Percentiles rank a stretch among this genome's conserved stretches.
Conservation (phyloP, 2,888 invertebrate species). For the Sphaerophoria taeniata region DNA sequence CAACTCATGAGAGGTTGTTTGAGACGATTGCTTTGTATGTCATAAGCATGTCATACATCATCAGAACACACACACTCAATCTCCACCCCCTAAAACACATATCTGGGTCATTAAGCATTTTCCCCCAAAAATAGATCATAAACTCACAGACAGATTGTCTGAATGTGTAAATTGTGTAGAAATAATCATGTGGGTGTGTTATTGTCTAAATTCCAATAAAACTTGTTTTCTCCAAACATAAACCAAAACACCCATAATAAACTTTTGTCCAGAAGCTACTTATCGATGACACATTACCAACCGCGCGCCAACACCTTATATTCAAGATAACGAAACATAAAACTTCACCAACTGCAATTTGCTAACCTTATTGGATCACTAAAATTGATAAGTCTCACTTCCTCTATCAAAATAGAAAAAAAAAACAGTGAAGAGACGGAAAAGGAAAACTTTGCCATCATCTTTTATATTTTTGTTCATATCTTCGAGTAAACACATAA, state of each 20-base stretch:
- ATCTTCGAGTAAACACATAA: not conserved
- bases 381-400: conserved; percentile 68
- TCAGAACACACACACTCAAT: not conserved
- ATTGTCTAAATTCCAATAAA: conserved; percentile 3
- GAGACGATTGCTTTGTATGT: not conserved
- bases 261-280: conserved; percentile 58
- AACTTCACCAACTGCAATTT: conserved; percentile 73
- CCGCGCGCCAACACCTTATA: conserved; percentile 68
- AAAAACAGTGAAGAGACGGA: conserved; percentile 2
- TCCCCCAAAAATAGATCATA: conserved; percentile 14
- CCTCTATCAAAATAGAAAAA: not conserved
- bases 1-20: not conserved
- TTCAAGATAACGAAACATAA: conserved; percentile 59
- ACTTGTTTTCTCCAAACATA: not conserved
- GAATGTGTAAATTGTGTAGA: conserved; percentile 5
- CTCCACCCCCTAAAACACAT: not conserved
- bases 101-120: conserved; percentile 10
- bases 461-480: conserved; percentile 10
- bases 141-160: conserved; percentile 21
- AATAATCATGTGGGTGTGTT: not conserved
- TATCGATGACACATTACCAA: conserved; percentile 69
- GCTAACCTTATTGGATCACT: conserved; percentile 72
- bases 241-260: not conserved
- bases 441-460: conserved; percentile 38
- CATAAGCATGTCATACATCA: conserved; percentile 21